Conservation (phyloP, 2,888 invertebrate species). For the Brachynemurus nebulosus region DNA sequence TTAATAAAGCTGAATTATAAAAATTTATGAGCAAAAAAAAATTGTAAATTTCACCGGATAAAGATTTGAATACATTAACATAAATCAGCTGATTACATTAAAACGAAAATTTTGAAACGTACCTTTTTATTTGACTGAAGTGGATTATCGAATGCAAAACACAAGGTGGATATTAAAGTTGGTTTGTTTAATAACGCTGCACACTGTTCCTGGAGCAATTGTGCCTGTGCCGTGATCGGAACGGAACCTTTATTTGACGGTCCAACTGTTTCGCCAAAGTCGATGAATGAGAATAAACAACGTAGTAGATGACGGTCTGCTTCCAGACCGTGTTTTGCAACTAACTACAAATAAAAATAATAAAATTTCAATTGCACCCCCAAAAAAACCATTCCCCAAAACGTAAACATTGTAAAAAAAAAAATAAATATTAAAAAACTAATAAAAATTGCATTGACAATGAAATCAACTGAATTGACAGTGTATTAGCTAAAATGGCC, state of each 20-base stretch:
- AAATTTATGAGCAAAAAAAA: too few relatives aligned
- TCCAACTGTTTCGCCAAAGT: slow-evolving; percentile 54
- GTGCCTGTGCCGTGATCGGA: slow-evolving; percentile 42
- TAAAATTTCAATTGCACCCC: neutral
- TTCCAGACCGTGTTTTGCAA: slow-evolving; percentile 85
- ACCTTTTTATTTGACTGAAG: slow-evolving; percentile 61
- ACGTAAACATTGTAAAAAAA: neutral
- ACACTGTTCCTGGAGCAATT: slow-evolving; percentile 67
- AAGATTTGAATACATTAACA: too few relatives aligned
- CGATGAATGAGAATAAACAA: slow-evolving; percentile 81
- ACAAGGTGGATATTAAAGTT: slow-evolving; percentile 74
- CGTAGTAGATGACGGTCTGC: slow-evolving; percentile 94
- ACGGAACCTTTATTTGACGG: slow-evolving; percentile 39
- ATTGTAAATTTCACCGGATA: too few relatives aligned
- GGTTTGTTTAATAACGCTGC: slow-evolving; percentile 69
- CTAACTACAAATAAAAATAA: slow-evolving; percentile 48
- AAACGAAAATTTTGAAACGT: slow-evolving; percentile 24
- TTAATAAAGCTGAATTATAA: too few relatives aligned
- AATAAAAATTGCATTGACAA: too few relatives aligned
- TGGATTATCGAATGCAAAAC: slow-evolving; percentile 76
- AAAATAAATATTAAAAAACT: neutral
- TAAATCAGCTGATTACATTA: too few relatives aligned
- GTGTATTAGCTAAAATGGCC: slow-evolving; percentile 3
- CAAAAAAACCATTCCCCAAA: neutral
- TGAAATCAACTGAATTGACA: too few relatives aligned